These are phyloP conservation scores for Cololabis saira DNA, from an alignment of 2,113 vertebrate species.

Conservation along the genomic window DNA sequence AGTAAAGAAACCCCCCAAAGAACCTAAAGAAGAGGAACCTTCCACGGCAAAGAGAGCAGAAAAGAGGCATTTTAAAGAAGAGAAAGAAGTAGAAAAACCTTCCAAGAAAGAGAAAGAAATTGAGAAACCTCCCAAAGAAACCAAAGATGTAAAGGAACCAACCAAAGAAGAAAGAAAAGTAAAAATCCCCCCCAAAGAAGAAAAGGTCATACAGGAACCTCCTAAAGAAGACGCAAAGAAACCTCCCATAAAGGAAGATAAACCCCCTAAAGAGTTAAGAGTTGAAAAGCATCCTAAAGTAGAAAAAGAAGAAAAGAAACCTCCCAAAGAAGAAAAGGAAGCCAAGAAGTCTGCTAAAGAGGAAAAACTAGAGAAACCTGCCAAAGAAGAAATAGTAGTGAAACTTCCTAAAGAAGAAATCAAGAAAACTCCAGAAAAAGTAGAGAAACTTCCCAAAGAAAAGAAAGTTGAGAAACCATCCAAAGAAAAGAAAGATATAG, in stretches of 20 bases:
- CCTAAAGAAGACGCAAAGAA: slow-evolving; percentile 4
- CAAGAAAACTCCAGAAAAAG: not conserved
- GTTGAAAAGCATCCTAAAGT: rapidly evolving
- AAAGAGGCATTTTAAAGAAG: slow-evolving; percentile 2
- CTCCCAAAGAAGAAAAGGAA: not conserved
- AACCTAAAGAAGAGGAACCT: not conserved
- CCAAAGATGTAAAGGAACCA: not conserved
- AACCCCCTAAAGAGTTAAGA: not conserved
- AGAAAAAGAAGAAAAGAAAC: slow-evolving; percentile 5
- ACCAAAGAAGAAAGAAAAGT: slow-evolving; percentile 1
- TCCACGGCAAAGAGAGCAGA: not conserved
- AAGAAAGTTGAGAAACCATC: not conserved
- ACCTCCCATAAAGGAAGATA: not conserved
- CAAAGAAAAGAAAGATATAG: slow-evolving; percentile 8
- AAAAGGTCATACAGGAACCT: not conserved
- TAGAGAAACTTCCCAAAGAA: not conserved
- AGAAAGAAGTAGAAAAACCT: not conserved
- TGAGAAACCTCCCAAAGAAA: not conserved
- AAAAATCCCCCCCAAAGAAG: slow-evolving; percentile 1
- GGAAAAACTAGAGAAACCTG: too few relatives aligned
- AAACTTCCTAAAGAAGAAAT: not conserved
- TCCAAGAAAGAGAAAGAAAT: not conserved
- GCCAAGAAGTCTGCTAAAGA: not conserved
- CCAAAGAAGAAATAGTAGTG: not conserved
- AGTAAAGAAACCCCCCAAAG: not conserved